Percentiles rank a stretch among this genome's conserved stretches.
Conservation (phyloP, 2,797 vertebrate genomes). For the Muscicapa striata region DNA sequence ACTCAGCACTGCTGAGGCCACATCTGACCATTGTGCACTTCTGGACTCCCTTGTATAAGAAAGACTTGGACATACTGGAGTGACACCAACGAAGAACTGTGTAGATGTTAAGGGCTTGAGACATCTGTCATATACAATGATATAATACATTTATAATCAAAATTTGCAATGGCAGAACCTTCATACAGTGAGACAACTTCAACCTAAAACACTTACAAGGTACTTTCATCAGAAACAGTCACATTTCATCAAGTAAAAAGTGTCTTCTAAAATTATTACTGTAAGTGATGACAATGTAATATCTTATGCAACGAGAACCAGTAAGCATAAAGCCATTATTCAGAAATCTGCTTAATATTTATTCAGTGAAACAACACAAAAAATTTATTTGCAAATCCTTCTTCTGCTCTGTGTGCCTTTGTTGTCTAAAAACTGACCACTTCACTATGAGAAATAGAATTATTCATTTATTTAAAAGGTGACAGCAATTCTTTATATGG, state of each 20-base stretch:
- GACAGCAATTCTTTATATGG: not conserved
- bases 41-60: not conserved
- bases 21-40: not conserved
- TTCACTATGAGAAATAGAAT: not conserved
- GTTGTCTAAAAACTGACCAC: not conserved
- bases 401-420: not conserved
- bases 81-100: rapidly evolving
- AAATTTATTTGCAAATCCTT: not conserved
- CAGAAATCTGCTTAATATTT: not conserved
- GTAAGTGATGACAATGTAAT: not conserved
- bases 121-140: not conserved
- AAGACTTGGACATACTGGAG: not conserved
- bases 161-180: not conserved
- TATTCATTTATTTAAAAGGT: not conserved
- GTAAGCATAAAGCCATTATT: not conserved
- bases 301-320: not conserved
- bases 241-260: not conserved
- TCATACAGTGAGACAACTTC: not conserved
- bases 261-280: not conserved
- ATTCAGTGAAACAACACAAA: not conserved
- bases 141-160: not conserved
- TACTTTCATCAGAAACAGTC: not conserved
- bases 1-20: not conserved
- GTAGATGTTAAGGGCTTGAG: not conserved
- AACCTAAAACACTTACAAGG: not conserved